Conservation (phyloP, 2,113 vertebrate genomes). For the Zingel zingel region DNA sequence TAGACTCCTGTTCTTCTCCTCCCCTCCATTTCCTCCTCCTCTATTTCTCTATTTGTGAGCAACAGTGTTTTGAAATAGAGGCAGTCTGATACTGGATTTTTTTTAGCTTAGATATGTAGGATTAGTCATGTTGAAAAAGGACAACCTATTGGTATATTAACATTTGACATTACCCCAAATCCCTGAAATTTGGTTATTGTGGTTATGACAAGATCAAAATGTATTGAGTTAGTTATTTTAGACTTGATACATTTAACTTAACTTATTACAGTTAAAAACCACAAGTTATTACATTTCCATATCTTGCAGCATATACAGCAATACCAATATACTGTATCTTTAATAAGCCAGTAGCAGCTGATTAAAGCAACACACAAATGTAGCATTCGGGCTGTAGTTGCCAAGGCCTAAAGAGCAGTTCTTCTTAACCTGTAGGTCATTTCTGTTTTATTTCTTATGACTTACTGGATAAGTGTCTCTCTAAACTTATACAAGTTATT, state of each 20-base stretch:
- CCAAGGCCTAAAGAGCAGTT: neutral
- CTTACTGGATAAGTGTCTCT: neutral
- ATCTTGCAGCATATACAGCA: neutral
- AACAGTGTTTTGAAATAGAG: slow-evolving; percentile 47
- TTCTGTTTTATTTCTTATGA: neutral
- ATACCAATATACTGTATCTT: neutral
- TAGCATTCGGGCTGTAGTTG: neutral
- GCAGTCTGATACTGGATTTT: slow-evolving; percentile 30
- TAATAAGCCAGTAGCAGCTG: neutral
- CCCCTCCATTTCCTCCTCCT: slow-evolving; percentile 29
- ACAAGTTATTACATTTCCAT: neutral
- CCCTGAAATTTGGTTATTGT: neutral
- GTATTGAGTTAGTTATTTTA: neutral
- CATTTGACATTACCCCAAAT: neutral
- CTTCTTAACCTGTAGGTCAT: neutral
- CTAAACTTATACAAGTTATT: neutral
- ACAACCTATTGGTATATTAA: neutral
- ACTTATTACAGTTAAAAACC: neutral
- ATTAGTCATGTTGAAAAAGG: neutral
- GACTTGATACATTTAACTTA: no score
- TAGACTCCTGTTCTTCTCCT: slow-evolving; percentile 31
- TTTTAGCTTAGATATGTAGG: slow-evolving; percentile 4
- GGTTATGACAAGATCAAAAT: neutral
- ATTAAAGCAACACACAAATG: neutral
- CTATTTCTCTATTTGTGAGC: slow-evolving; percentile 58